Conservation (phyloP, 2,797 vertebrate genomes). For the Tenualosa ilisha region DNA sequence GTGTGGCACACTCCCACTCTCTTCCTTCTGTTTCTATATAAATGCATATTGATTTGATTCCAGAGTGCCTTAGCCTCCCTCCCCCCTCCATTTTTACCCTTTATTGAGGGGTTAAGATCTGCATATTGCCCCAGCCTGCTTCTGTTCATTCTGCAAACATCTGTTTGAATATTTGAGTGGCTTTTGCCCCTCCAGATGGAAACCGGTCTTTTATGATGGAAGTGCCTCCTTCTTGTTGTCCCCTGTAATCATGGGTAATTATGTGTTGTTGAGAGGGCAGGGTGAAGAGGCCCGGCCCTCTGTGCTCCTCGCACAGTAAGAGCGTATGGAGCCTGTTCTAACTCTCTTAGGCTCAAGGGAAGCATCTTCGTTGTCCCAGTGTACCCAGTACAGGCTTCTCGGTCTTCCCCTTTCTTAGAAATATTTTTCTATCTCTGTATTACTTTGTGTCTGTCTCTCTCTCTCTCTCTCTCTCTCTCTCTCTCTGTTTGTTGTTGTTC, state of each 20-base stretch:
- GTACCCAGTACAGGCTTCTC: background rate
- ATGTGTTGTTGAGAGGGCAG: slow-evolving; percentile 13
- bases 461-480: background rate
- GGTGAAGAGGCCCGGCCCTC: background rate
- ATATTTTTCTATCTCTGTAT: background rate
- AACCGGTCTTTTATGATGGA: background rate
- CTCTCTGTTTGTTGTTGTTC: background rate
- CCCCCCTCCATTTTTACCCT: background rate
- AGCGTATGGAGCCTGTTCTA: background rate
- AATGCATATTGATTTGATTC: background rate
- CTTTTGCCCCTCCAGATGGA: slow-evolving; percentile 6
- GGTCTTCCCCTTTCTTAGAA: background rate
- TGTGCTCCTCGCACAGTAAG: background rate
- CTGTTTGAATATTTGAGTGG: background rate
- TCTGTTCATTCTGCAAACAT: background rate
- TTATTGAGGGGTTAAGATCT: background rate
- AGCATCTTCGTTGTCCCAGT: background rate
- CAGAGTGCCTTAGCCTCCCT: background rate
- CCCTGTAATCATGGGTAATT: slow-evolving; percentile 22
- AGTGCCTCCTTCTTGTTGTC: background rate
- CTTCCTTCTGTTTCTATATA: background rate
- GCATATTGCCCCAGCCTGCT: background rate
- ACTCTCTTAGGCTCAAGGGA: background rate
- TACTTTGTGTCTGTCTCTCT: background rate
- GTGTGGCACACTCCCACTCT: background rate